Percentiles rank a stretch among this genome's conserved stretches.
phyloP scores from a whole-genome alignment of 2,113 vertebrate species.

The Neodon shergylaensis region DNA sequence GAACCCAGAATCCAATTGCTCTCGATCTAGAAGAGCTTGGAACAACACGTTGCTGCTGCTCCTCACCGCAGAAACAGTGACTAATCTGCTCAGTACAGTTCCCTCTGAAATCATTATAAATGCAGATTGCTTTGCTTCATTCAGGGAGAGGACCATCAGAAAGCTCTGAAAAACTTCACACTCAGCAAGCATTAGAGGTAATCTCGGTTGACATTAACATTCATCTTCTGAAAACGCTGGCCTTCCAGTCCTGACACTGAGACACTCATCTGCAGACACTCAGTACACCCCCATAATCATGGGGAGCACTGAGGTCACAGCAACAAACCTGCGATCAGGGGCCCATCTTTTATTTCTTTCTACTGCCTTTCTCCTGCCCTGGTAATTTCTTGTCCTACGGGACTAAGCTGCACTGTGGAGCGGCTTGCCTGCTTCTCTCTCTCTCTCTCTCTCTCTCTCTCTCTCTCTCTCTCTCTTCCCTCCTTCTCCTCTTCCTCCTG shows the following conservation, averaged over 20 bases:
- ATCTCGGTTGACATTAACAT: not conserved
- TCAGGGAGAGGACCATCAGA: not conserved
- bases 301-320: not conserved
- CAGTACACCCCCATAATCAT: not conserved
- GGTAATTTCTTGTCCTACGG: not conserved
- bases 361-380: not conserved
- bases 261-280: not conserved
- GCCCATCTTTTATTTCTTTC: not conserved
- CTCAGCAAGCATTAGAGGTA: not conserved
- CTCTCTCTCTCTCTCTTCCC: accelerated
- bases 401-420: not conserved
- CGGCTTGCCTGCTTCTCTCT: not conserved
- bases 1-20: not conserved
- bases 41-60: not conserved
- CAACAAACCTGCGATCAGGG: not conserved
- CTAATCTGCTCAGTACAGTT: not conserved
- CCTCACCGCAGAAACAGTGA: not conserved
- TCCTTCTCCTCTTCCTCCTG: not conserved
- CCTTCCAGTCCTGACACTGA: not conserved
- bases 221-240: not conserved
- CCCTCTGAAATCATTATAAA: not conserved
- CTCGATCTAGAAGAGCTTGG: not conserved
- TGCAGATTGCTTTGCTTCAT: not conserved
- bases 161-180: not conserved
- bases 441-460: not conserved